Conservation (phyloP, 2,113 vertebrate genomes). For the Onychostoma macrolepis region DNA sequence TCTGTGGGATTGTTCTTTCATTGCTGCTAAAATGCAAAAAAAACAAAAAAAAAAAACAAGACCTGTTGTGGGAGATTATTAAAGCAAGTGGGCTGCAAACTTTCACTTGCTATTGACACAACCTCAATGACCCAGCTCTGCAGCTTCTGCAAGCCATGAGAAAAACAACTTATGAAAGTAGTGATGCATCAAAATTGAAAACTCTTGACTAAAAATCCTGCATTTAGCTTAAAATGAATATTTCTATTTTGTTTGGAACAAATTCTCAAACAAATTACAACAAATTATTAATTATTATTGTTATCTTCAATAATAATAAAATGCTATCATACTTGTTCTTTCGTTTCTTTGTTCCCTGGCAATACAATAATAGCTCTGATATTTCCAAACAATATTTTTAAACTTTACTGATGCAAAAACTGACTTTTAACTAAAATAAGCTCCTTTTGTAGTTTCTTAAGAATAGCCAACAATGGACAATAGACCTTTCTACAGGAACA, state of each 20-base stretch:
- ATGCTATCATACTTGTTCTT: neutral
- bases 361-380: neutral
- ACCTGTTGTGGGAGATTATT: neutral
- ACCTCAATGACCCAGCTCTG: slow-evolving; percentile 2
- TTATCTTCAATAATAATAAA: neutral
- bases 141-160: neutral
- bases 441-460: neutral
- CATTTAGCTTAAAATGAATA: neutral
- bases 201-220: neutral
- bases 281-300: neutral
- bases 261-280: neutral
- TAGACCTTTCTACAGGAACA: neutral
- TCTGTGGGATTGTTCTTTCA: neutral
- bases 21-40: neutral
- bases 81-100: slow-evolving; percentile 17
- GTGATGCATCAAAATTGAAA: neutral
- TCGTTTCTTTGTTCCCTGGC: neutral
- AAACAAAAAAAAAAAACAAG: neutral
- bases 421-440: neutral
- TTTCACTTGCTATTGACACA: neutral
- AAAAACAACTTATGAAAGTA: neutral
- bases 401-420: neutral
- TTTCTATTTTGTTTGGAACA: neutral
- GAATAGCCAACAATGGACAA: neutral
- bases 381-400: neutral